Conservation (phyloP, 1,140 invertebrate genomes). For the Drosophila asahinai region DNA sequence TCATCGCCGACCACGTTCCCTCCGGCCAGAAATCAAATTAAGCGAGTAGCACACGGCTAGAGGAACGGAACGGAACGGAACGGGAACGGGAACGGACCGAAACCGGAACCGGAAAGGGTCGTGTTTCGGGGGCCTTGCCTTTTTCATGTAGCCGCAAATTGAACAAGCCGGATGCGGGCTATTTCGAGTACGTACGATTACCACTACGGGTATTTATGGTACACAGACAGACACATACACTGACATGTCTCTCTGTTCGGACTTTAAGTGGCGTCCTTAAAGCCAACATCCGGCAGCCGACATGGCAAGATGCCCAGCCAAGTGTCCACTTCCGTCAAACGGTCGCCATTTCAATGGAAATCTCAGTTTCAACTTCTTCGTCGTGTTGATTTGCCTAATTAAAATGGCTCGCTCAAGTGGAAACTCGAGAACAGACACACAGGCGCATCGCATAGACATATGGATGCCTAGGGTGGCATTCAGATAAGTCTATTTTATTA, state of each 20-base stretch:
- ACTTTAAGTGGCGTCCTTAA: constrained; percentile 32
- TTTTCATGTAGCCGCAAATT: constrained; percentile 50
- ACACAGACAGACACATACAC: background rate
- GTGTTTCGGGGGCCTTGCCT: constrained; percentile 13
- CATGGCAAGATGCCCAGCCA: constrained; percentile 11
- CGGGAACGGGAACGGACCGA: background rate
- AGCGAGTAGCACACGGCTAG: background rate
- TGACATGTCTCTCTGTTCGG: background rate
- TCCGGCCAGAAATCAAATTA: constrained; percentile 45
- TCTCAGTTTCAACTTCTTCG: constrained; percentile 21
- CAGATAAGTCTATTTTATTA: background rate
- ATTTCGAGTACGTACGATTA: constrained; percentile 1
- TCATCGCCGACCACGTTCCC: constrained; percentile 35
- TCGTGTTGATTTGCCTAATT: constrained; percentile 51
- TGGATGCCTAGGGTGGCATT: background rate
- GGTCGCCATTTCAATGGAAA: constrained; percentile 21
- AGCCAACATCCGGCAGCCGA: constrained; percentile 16
- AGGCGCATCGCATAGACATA: background rate
- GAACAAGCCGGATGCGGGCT: constrained; percentile 33
- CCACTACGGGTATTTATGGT: background rate
- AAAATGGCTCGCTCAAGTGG: constrained; percentile 43
- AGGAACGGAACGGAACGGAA: background rate
- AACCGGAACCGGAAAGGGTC: constrained; percentile 5
- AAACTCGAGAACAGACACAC: constrained; percentile 24
- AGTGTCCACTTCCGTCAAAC: constrained; percentile 31